Percentiles rank a stretch among this genome's conserved stretches.
Evolutionary conservation across 2,113 vertebrate genomes (phyloP).

Genomic region (Sapayoa aenigma): DNA sequence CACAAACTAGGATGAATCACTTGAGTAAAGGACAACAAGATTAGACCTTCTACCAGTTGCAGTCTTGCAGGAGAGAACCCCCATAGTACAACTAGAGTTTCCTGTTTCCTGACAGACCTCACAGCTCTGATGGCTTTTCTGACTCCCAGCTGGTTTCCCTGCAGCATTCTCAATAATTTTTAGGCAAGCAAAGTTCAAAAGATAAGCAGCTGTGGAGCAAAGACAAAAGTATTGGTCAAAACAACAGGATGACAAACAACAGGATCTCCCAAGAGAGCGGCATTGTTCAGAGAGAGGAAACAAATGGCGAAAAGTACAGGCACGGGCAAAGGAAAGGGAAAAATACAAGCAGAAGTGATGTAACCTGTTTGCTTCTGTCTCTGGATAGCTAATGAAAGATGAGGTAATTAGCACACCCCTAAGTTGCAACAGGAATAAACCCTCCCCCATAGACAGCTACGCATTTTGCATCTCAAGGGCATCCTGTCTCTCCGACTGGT

Average conservation of each 20-base stretch:
- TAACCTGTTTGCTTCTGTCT: constrained; percentile 36
- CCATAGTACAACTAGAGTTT: neutral
- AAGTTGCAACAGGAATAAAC: neutral
- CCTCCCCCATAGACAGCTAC: neutral
- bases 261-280: constrained; percentile 17
- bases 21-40: neutral
- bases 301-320: neutral
- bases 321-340: constrained; percentile 15
- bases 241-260: constrained; percentile 42
- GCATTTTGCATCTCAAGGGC: neutral
- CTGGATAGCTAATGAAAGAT: neutral
- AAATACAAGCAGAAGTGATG: constrained; percentile 45
- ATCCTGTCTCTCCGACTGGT: neutral
- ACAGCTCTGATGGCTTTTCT: neutral
- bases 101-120: constrained; percentile 60
- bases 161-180: constrained; percentile 12
- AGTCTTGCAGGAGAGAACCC: neutral
- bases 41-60: neutral
- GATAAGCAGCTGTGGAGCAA: constrained; percentile 57
- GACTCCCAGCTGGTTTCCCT: constrained; percentile 37
- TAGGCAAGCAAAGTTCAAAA: constrained; percentile 54
- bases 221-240: constrained; percentile 20
- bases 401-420: constrained; percentile 34
- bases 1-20: neutral
- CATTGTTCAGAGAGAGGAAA: constrained; percentile 50